Conservation (phyloP, 2,113 vertebrate genomes). For the Solenodon paradoxus region DNA sequence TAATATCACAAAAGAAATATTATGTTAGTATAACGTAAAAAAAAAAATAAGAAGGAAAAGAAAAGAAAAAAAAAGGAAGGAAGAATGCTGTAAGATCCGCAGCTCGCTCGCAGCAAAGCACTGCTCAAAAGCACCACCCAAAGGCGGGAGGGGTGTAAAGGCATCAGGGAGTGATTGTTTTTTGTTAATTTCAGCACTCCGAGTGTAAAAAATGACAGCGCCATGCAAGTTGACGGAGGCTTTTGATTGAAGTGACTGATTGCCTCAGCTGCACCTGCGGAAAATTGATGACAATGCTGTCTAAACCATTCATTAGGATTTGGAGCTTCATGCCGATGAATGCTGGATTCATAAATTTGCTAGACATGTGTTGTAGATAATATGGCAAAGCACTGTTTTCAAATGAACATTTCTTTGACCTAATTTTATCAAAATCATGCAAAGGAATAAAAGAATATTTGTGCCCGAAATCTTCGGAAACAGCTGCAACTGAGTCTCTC, state of each 20-base stretch:
- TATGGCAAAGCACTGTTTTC: conserved; percentile 85
- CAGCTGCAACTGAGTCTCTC: conserved; percentile 54
- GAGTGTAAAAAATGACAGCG: conserved; percentile 90
- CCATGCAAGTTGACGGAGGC: conserved; percentile 84
- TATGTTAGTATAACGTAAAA: conserved; percentile 80
- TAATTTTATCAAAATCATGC: conserved; percentile 82
- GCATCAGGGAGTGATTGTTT: conserved; percentile 56
- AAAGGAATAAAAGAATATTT: conserved; percentile 72
- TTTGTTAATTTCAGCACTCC: conserved; percentile 85
- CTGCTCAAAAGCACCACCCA: conserved; percentile 91
- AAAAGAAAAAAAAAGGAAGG: neutral
- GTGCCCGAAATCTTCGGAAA: conserved; percentile 72
- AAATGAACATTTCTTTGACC: conserved; percentile 83
- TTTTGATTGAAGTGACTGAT: conserved; percentile 96
- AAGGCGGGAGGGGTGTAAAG: conserved; percentile 81
- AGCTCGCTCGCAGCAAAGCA: conserved; percentile 42
- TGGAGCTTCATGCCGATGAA: conserved; percentile 91
- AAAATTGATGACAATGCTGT: conserved; percentile 95
- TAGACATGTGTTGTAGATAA: conserved; percentile 88
- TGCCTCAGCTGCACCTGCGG: conserved; percentile 90
- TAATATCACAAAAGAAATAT: conserved; percentile 83
- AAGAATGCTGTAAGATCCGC: conserved; percentile 30
- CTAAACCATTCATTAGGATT: conserved; percentile 93
- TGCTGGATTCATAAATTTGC: conserved; percentile 90
- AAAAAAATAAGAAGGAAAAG: conserved; percentile 38